Evolutionary conservation across 2,888 invertebrate genomes (phyloP).

Genomic region (Scaptomyza parva): DNA sequence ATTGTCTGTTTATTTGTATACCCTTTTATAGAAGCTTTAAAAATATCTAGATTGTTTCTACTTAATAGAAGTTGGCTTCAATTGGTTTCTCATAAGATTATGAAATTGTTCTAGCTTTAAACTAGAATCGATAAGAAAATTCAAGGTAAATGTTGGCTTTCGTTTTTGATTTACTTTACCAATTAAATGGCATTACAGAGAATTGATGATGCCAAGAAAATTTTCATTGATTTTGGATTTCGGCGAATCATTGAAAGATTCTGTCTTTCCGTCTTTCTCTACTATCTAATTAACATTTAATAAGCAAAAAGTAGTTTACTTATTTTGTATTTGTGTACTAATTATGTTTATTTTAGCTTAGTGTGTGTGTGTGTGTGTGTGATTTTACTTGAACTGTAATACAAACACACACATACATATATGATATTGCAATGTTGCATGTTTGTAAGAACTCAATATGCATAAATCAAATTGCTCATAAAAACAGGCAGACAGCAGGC

Average conservation of each 20-base stretch:
- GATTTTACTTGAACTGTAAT: conserved; percentile 46
- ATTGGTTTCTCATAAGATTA: too few relatives aligned
- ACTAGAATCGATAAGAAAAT: too few relatives aligned
- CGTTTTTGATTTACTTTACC: too few relatives aligned
- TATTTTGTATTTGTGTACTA: conserved; percentile 20
- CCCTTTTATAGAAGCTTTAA: not conserved
- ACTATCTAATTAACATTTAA: not conserved
- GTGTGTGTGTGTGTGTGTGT: conserved; percentile 26
- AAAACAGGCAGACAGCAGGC: conserved; percentile 35
- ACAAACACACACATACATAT: too few relatives aligned
- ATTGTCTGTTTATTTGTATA: conserved; percentile 5
- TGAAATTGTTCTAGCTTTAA: too few relatives aligned
- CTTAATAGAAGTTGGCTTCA: too few relatives aligned
- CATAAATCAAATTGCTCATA: conserved; percentile 55
- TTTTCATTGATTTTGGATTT: too few relatives aligned
- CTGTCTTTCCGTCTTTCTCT: not conserved
- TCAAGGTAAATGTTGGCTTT: too few relatives aligned
- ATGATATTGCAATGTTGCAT: conserved; percentile 28
- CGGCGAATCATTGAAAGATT: too few relatives aligned
- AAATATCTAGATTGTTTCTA: too few relatives aligned
- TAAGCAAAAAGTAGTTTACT: too few relatives aligned
- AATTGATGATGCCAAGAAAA: not conserved
- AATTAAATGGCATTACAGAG: not conserved
- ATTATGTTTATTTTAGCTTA: conserved; percentile 35
- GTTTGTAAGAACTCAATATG: conserved; percentile 36